phyloP scores from a whole-genome alignment of 2,888 invertebrate species.

The Drosophila tripunctata region DNA sequence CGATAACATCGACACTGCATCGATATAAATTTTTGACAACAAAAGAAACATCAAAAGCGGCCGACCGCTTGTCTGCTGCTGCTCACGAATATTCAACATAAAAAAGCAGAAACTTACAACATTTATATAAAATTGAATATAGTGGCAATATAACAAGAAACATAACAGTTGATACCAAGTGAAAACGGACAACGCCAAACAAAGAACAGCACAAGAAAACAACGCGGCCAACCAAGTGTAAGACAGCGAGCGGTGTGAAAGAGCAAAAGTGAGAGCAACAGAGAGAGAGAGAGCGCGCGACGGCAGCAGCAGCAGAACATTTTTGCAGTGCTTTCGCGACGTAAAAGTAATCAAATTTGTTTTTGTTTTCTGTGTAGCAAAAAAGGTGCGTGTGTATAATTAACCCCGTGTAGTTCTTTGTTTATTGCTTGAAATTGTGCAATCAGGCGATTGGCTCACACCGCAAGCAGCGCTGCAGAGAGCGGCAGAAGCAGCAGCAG shows the following conservation, averaged over 20 bases:
- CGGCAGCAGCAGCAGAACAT: conserved; percentile 41
- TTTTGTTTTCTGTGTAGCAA: conserved; percentile 25
- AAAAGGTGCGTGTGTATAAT: conserved; percentile 66
- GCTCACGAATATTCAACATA: conserved; percentile 27
- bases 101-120: conserved; percentile 15
- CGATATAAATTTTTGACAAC: conserved; percentile 54
- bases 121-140: conserved; percentile 27
- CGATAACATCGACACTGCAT: conserved; percentile 50
- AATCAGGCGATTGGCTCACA: conserved; percentile 36
- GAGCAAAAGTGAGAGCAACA: conserved; percentile 29
- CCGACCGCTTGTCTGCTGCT: conserved; percentile 59
- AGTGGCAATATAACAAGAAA: conserved; percentile 18
- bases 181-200: conserved; percentile 13
- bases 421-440: conserved; percentile 56
- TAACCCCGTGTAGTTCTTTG: conserved; percentile 43
- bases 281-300: conserved; percentile 20
- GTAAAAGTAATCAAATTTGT: conserved; percentile 55
- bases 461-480: conserved; percentile 18
- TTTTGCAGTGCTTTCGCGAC: conserved; percentile 64
- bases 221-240: conserved; percentile 51
- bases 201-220: conserved; percentile 40
- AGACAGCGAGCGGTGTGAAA: conserved; percentile 28
- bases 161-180: conserved; percentile 3
- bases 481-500: conserved; percentile 24
- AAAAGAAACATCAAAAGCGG: conserved; percentile 60